Conservation (phyloP, 2,797 vertebrate species). For the Rachycentron canadum region DNA sequence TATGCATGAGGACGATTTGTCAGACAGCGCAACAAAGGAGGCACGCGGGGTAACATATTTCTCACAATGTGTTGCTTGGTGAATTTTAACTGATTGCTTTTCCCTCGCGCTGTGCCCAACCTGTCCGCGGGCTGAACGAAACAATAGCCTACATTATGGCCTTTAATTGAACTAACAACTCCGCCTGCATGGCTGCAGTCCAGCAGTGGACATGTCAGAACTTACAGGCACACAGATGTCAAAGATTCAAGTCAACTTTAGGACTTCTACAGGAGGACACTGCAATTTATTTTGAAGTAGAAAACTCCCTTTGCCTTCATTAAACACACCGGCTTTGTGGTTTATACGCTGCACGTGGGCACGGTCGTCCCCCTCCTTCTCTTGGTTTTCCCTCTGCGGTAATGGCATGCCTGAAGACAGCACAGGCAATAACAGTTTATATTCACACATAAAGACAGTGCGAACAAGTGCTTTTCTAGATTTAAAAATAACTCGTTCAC, state of each 20-base stretch:
- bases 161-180: constrained; percentile 32
- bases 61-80: constrained; percentile 30
- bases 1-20: constrained; percentile 73
- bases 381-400: constrained; percentile 1
- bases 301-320: background rate
- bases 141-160: background rate
- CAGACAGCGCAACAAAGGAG: constrained; percentile 76
- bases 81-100: background rate
- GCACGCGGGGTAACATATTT: constrained; percentile 45
- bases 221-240: background rate
- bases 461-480: background rate
- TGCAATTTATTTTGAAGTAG: background rate
- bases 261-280: background rate
- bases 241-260: background rate
- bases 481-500: background rate
- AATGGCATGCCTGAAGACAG: constrained; percentile 1
- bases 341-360: constrained; percentile 45
- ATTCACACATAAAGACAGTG: background rate
- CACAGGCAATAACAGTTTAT: background rate
- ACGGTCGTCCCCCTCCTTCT: background rate
- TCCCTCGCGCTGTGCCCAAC: too few relatives aligned
- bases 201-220: constrained; percentile 1
- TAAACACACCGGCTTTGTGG: constrained; percentile 48
- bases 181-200: constrained; percentile 8
- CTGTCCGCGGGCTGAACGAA: background rate